Percentiles rank a stretch among this genome's conserved stretches.
phyloP scores from a whole-genome alignment of 2,888 invertebrate species.

The Melieria crassipennis region DNA sequence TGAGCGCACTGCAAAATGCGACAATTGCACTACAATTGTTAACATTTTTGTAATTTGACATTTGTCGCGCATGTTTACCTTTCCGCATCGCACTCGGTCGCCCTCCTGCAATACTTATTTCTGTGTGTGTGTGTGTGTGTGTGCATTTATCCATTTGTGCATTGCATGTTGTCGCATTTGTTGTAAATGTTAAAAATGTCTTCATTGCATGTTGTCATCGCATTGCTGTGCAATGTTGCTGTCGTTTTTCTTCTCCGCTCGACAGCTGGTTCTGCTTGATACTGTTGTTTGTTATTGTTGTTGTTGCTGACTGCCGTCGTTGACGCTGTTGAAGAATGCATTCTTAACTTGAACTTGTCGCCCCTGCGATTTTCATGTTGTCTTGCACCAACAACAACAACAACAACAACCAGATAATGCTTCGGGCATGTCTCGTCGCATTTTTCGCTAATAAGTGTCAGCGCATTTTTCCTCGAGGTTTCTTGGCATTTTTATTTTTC shows the following conservation, averaged over 20 bases:
- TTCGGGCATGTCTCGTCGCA: no score
- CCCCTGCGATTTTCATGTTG: background rate
- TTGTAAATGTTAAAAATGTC: constrained; percentile 18
- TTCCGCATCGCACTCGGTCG: background rate
- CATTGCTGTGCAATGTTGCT: background rate
- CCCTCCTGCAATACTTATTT: no score
- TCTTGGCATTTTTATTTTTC: no score
- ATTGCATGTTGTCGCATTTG: constrained; percentile 13
- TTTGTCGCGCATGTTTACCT: constrained; percentile 2
- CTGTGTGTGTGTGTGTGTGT: no score
- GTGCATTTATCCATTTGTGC: constrained; percentile 6
- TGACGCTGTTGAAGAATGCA: constrained; percentile 12
- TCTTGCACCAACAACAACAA: background rate
- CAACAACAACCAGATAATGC: no score
- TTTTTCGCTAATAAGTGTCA: no score
- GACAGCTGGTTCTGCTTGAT: background rate
- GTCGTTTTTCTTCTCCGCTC: background rate
- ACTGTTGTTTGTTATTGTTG: constrained; percentile 10
- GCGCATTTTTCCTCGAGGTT: no score
- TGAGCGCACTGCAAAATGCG: background rate
- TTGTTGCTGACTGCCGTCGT: constrained; percentile 2
- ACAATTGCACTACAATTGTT: constrained; percentile 11
- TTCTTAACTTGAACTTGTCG: constrained; percentile 32
- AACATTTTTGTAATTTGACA: constrained; percentile 20
- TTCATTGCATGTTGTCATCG: constrained; percentile 2